Evolutionary conservation across 2,888 invertebrate species (phyloP).

Genomic region (Deilephila elpenor): DNA sequence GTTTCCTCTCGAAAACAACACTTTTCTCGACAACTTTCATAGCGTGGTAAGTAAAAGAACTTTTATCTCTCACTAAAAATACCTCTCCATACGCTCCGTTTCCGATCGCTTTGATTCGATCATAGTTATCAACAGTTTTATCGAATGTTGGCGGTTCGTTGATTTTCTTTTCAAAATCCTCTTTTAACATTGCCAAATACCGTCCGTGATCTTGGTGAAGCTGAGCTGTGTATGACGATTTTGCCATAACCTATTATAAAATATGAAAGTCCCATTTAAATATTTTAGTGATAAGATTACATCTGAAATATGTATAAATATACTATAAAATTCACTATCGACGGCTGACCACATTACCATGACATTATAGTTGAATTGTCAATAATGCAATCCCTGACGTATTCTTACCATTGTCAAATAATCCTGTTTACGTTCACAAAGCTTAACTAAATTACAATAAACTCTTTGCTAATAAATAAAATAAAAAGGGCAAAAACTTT

Average conservation of each 20-base stretch:
- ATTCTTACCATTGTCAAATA: too few relatives aligned
- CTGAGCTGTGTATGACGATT: conserved; percentile 57
- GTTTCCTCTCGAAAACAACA: conserved; percentile 93
- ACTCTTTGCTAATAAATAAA: too few relatives aligned
- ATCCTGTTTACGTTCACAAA: too few relatives aligned
- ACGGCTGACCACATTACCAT: conserved; percentile 30
- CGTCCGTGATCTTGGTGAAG: conserved; percentile 65
- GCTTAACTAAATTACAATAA: too few relatives aligned
- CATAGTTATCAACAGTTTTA: conserved; percentile 85
- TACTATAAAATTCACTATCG: conserved; percentile 46
- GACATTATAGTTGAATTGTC: conserved; percentile 32
- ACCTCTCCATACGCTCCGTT: conserved; percentile 96
- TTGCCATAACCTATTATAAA: conserved; percentile 61
- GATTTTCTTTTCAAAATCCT: conserved; percentile 62
- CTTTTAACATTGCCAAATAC: conserved; percentile 70
- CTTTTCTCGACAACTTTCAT: conserved; percentile 95
- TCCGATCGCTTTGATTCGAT: conserved; percentile 90
- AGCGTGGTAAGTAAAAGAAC: conserved; percentile 88
- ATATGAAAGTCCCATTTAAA: conserved; percentile 57
- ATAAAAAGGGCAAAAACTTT: too few relatives aligned
- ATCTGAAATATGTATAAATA: conserved; percentile 49
- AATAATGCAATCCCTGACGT: neutral
- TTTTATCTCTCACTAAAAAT: conserved; percentile 88
- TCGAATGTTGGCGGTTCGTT: conserved; percentile 43
- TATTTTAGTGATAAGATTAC: conserved; percentile 44